Evolutionary conservation across 2,888 invertebrate species (phyloP).

Genomic region (Agelastica alni): DNA sequence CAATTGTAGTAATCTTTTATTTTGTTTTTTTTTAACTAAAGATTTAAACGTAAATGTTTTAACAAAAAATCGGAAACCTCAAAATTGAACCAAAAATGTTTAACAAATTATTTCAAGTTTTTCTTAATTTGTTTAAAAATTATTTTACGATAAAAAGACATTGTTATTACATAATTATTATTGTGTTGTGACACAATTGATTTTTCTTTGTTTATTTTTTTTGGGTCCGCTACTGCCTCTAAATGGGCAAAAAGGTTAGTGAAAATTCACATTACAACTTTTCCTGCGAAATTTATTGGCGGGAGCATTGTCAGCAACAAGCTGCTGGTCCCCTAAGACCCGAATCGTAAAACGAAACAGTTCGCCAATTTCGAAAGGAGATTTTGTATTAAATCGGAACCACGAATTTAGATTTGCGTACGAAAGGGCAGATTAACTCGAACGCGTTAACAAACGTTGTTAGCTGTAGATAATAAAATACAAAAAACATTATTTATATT

Average conservation of each 20-base stretch:
- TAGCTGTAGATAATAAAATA: too few relatives aligned
- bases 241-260: not conserved
- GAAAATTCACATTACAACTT: not conserved
- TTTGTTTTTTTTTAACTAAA: too few relatives aligned
- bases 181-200: not conserved
- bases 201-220: too few relatives aligned
- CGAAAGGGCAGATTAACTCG: not conserved
- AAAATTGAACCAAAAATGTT: not conserved
- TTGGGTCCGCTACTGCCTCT: not conserved
- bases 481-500: too few relatives aligned
- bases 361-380: slow-evolving; percentile 8
- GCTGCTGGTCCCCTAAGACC: slow-evolving; percentile 12
- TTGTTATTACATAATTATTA: too few relatives aligned
- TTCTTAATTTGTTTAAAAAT: too few relatives aligned
- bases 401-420: not conserved
- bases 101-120: not conserved
- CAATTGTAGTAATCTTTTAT: too few relatives aligned
- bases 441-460: not conserved
- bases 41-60: too few relatives aligned
- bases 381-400: not conserved
- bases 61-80: not conserved
- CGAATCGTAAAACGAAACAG: slow-evolving; percentile 15
- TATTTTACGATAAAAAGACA: too few relatives aligned
- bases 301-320: slow-evolving; percentile 14
- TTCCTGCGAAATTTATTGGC: slow-evolving; percentile 9